phyloP scores from a whole-genome alignment of 2,113 vertebrate genomes.

The Laticauda laticaudata region DNA sequence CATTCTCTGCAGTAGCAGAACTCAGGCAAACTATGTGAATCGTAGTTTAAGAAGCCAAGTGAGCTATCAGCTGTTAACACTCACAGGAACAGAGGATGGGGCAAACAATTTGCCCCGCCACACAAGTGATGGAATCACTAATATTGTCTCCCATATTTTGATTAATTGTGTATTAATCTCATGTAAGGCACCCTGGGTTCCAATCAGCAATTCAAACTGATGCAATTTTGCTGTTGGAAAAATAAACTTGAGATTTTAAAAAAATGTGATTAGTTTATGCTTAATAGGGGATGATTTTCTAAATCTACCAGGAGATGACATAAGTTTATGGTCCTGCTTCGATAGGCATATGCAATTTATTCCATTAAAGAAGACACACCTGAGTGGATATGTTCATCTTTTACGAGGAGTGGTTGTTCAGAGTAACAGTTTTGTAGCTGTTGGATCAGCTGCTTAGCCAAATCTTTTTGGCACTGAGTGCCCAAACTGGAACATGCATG shows the following conservation, averaged over 20 bases:
- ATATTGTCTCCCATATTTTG: not conserved
- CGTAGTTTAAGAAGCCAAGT: slow-evolving; percentile 4
- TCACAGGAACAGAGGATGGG: not conserved
- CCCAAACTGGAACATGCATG: too few species aligned
- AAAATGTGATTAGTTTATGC: not conserved
- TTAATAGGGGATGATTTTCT: not conserved
- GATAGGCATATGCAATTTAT: not conserved
- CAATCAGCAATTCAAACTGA: slow-evolving; percentile 1
- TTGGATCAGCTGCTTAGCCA: not conserved
- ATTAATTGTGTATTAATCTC: not conserved
- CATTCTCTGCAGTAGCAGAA: not conserved
- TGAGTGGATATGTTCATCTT: not conserved
- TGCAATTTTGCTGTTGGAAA: not conserved
- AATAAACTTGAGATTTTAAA: not conserved
- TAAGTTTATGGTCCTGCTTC: not conserved
- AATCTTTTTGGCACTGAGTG: too few species aligned
- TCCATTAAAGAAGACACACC: not conserved
- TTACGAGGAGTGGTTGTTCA: not conserved
- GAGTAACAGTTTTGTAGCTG: not conserved
- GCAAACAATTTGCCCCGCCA: not conserved
- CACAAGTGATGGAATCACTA: not conserved
- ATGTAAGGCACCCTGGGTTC: not conserved
- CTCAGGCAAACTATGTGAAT: not conserved
- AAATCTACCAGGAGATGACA: not conserved
- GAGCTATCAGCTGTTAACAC: not conserved